Base-by-base conservation (phyloP, 2,888 invertebrate genomes). In the Andrena flavipes region DNA sequence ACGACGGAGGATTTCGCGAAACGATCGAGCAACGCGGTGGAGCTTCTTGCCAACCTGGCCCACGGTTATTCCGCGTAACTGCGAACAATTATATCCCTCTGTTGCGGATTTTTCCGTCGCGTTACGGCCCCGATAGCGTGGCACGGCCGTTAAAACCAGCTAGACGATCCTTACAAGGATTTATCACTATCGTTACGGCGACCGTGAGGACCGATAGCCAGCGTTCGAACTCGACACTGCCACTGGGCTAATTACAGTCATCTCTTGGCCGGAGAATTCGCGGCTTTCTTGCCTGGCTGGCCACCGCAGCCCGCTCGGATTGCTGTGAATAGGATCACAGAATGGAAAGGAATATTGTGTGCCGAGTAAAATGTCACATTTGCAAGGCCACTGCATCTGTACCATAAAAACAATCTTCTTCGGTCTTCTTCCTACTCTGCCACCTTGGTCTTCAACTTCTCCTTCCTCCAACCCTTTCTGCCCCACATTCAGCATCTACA, bases 81-180 rank as follows among this genome's bases (percentile, higher is more conserved):
- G 83, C 83, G 71, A 87, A 83, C 86, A 86, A 88, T 88, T 86
- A 88, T 86, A 88, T 75, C 86, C 77, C 76, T 63, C 72, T 75
- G 88, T 82, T 81, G 82, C 73, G 79, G 76, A 88, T 84, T 88
- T 88, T 88, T 86, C 82, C 49, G 59, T 71, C 63, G 64, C 84
- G 82, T 87, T 87, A 82, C 76, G 51, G 63, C 83, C 68, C 48
- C 82, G 85, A 84, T 82, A 87, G 82, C 69, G 82, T 68, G 54
- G 72, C 35, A 67, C 75, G 63, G 73, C 80, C 79, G 76, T 88
- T 88, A 84, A 88, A 84, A 77, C 74, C 64, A 74, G 82, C 75
- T 82, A 83, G 81, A 80, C 65, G 67, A 42, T 72, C 82, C 84
- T 82, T 80, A 76, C 74, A 83, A 87, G 82, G 84, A 84, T 88